Evolutionary conservation across 1,140 invertebrate species (phyloP).

Genomic region (Heliothis virescens): DNA sequence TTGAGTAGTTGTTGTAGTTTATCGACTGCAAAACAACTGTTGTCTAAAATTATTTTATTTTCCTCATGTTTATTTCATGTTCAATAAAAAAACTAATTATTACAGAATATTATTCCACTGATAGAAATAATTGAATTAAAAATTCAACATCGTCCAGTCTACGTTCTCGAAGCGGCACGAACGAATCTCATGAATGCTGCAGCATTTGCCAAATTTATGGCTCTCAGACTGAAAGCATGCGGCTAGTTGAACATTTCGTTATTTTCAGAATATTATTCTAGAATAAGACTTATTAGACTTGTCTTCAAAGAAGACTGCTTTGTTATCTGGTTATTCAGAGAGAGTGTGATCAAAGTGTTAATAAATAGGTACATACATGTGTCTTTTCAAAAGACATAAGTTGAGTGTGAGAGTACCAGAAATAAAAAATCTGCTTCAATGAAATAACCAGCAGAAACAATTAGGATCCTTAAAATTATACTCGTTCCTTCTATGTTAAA

Average conservation of each 20-base stretch:
- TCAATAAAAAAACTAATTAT: too few relatives aligned
- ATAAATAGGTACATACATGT: too few relatives aligned
- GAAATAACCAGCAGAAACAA: too few relatives aligned
- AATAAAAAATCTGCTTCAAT: neutral
- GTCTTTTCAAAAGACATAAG: neutral
- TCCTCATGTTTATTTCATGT: neutral
- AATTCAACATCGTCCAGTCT: slow-evolving; percentile 29
- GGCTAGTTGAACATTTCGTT: slow-evolving; percentile 20
- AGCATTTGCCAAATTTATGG: slow-evolving; percentile 54
- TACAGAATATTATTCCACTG: neutral
- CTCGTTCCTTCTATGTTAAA: neutral
- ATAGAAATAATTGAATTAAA: slow-evolving; percentile 41
- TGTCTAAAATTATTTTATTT: neutral
- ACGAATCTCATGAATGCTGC: slow-evolving; percentile 52
- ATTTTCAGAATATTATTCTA: slow-evolving; percentile 15
- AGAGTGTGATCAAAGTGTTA: too few relatives aligned
- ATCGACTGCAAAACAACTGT: too few relatives aligned
- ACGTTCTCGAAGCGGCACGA: neutral
- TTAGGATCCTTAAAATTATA: neutral
- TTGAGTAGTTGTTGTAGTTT: too few relatives aligned
- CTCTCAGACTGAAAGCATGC: slow-evolving; percentile 15
- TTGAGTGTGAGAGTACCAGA: neutral
- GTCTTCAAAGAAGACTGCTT: neutral
- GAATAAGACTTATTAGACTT: neutral
- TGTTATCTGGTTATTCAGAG: too few relatives aligned